These are phyloP conservation scores for Melospiza melodia DNA, from an alignment of 2,113 vertebrate genomes.

Conservation along the genomic window DNA sequence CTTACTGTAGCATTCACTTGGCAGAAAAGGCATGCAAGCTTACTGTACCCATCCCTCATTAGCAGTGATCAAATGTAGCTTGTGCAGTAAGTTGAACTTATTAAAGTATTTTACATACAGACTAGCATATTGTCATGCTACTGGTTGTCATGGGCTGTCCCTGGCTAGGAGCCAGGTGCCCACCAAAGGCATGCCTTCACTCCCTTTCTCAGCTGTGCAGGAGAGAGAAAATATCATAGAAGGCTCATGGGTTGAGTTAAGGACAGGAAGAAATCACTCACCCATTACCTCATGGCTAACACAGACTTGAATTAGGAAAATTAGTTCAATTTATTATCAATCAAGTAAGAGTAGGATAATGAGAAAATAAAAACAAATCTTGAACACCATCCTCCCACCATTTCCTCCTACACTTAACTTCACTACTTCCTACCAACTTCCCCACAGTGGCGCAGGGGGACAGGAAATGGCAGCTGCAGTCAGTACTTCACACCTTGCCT, in stretches of 20 bases:
- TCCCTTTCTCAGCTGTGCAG: background rate
- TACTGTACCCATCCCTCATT: background rate
- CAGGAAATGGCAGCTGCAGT: background rate
- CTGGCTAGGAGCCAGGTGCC: background rate
- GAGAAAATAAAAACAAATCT: background rate
- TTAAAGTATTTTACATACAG: background rate
- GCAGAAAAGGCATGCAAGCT: background rate
- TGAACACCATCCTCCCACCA: background rate
- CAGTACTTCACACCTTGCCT: background rate
- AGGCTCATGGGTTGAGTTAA: background rate
- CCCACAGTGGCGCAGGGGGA: background rate
- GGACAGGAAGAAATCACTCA: background rate
- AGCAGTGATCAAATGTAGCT: background rate
- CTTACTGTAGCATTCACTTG: background rate
- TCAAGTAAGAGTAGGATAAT: background rate
- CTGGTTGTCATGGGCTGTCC: background rate
- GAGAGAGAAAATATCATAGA: background rate
- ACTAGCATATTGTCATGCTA: background rate
- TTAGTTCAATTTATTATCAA: background rate
- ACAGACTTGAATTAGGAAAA: background rate
- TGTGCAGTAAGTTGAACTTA: background rate
- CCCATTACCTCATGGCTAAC: background rate
- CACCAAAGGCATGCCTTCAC: background rate
- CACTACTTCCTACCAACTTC: background rate
- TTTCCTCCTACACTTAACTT: background rate